phyloP scores from a whole-genome alignment of 1,140 invertebrate genomes.

The Bactericera cockerelli region DNA sequence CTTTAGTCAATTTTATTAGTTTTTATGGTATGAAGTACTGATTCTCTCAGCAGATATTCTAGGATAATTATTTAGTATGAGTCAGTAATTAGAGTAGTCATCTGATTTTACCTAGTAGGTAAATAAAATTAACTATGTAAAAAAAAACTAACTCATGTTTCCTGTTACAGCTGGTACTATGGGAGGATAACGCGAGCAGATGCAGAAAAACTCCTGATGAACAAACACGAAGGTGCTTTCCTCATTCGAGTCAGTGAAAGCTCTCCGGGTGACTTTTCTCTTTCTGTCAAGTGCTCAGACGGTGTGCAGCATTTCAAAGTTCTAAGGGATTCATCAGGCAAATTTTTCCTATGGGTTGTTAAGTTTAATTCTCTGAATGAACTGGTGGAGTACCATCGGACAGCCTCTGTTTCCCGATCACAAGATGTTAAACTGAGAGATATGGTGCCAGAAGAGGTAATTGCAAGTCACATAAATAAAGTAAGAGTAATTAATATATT shows the following conservation, averaged over 20 bases:
- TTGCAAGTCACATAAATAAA: too few species aligned
- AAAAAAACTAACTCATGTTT: too few species aligned
- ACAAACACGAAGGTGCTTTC: conserved; percentile 95
- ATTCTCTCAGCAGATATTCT: too few species aligned
- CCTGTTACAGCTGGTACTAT: conserved; percentile 84
- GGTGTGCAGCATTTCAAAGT: conserved; percentile 99
- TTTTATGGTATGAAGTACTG: too few species aligned
- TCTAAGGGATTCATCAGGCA: conserved; percentile 84
- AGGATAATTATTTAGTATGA: too few species aligned
- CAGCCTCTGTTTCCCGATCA: conserved; percentile 85
- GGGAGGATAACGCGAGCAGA: conserved; percentile 92
- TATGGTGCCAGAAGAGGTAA: conserved; percentile 86
- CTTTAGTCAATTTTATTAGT: too few species aligned
- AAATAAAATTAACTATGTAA: not conserved
- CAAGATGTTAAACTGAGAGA: conserved; percentile 93
- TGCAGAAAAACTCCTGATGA: conserved; percentile 84
- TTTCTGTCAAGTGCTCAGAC: conserved; percentile 98
- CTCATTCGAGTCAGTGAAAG: conserved; percentile 97
- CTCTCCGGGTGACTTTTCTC: conserved; percentile 95
- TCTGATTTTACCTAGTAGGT: too few species aligned
- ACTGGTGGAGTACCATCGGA: conserved; percentile 96
- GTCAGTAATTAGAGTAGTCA: too few species aligned
- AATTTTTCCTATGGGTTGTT: conserved; percentile 98
- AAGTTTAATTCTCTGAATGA: conserved; percentile 99
- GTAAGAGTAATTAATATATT: too few species aligned